Evolutionary conservation across 2,113 vertebrate genomes (phyloP).

Genomic region (Camelus dromedarius): DNA sequence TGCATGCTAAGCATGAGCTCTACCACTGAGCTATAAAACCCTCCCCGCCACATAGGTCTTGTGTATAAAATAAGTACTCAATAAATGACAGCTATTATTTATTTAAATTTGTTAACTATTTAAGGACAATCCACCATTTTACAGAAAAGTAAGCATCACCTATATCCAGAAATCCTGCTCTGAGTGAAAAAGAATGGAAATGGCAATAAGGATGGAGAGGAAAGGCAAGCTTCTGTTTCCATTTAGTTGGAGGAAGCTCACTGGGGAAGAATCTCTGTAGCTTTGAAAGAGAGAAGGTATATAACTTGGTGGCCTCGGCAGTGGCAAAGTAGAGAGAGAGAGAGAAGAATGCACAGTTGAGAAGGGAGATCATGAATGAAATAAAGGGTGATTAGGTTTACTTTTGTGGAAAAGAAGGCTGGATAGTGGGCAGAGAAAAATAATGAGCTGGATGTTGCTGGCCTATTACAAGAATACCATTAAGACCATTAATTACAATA

Average conservation of each 20-base stretch:
- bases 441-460: background rate
- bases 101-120: background rate
- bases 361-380: background rate
- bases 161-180: background rate
- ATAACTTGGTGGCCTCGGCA: background rate
- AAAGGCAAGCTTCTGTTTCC: background rate
- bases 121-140: constrained; percentile 26
- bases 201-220: background rate
- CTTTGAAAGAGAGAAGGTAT: background rate
- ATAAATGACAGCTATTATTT: background rate
- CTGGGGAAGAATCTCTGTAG: background rate
- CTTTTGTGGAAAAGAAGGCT: constrained; percentile 1
- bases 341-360: background rate
- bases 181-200: constrained; percentile 4
- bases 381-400: background rate
- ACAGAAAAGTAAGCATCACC: background rate
- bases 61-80: background rate
- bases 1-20: too few species aligned
- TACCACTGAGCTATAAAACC: too few species aligned
- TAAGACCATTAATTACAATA: background rate
- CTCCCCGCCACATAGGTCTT: background rate
- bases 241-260: background rate
- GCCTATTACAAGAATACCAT: background rate
- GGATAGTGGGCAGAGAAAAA: background rate
- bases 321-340: background rate